Conservation (phyloP, 1,140 invertebrate species). For the Drosophila lowei region DNA sequence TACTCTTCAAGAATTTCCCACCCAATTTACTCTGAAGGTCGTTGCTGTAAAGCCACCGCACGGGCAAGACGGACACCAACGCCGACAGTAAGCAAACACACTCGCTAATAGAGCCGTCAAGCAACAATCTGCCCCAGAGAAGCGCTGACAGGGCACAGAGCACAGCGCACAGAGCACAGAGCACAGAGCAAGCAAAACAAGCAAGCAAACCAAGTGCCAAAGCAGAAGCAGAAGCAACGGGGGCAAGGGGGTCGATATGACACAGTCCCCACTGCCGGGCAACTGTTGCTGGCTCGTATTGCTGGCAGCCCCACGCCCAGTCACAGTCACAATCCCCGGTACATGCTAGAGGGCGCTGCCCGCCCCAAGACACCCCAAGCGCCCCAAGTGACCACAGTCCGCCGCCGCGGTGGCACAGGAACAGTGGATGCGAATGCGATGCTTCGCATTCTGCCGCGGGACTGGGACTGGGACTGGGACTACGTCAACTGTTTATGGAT, state of each 20-base stretch:
- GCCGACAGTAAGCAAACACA: slow-evolving; percentile 23
- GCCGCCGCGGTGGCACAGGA: too few relatives aligned
- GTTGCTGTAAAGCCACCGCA: not conserved
- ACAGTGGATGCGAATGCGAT: not conserved
- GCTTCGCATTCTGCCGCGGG: not conserved
- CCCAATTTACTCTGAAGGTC: slow-evolving; percentile 22
- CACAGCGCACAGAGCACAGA: too few relatives aligned
- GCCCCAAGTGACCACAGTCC: too few relatives aligned
- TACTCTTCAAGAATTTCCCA: not conserved
- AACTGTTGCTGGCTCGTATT: not conserved
- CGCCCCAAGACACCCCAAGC: not conserved
- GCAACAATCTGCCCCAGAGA: slow-evolving; percentile 1
- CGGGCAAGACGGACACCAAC: not conserved
- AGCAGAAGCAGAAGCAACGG: slow-evolving; percentile 8
- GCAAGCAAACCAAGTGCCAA: not conserved
- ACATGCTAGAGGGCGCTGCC: not conserved
- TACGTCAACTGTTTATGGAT: slow-evolving; percentile 68
- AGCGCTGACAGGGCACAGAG: slow-evolving; percentile 32
- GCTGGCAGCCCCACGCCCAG: not conserved
- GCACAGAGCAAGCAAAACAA: not conserved
- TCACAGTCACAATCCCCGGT: not conserved
- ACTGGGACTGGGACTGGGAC: too few relatives aligned
- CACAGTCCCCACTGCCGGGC: too few relatives aligned
- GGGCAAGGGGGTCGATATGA: too few relatives aligned
- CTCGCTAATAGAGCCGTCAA: slow-evolving; percentile 29